A percentile compares a stretch with the other conserved stretches of the same genome.
Conservation (phyloP, 2,797 vertebrate genomes). For the Myoxocephalus aenaeus region DNA sequence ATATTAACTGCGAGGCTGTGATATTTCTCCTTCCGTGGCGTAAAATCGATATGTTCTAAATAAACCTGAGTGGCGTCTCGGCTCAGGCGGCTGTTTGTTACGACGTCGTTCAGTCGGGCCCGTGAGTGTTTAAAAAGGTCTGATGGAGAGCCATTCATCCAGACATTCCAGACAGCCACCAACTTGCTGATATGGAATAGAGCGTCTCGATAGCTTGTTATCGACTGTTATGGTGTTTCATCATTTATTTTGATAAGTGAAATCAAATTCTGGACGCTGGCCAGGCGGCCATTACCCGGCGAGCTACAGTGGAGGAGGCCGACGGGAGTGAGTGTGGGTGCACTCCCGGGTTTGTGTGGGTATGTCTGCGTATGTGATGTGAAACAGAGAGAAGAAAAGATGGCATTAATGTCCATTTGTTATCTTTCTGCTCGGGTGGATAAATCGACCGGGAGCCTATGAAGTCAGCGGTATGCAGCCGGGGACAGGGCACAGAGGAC, state of each 20-base stretch:
- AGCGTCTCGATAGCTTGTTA: constrained; percentile 74
- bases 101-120: constrained; percentile 46
- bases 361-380: constrained; percentile 27
- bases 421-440: constrained; percentile 48
- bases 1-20: constrained; percentile 73
- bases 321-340: constrained; percentile 1
- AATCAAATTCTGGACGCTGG: constrained; percentile 72
- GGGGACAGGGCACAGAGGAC: constrained; percentile 59
- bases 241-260: constrained; percentile 78
- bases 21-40: constrained; percentile 76
- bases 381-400: constrained; percentile 37
- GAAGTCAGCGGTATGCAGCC: constrained; percentile 61
- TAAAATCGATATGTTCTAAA: constrained; percentile 85
- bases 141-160: constrained; percentile 75
- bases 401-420: constrained; percentile 56
- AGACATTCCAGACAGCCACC: constrained; percentile 72
- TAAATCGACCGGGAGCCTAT: constrained; percentile 51
- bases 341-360: constrained; percentile 31
- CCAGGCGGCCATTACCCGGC: constrained; percentile 63
- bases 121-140: constrained; percentile 70
- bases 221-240: constrained; percentile 75
- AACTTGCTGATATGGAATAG: constrained; percentile 77
- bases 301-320: constrained; percentile 25
- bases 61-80: constrained; percentile 80
- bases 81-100: constrained; percentile 63